Percentiles rank a stretch among this genome's conserved stretches.
Evolutionary conservation across 2,888 invertebrate species (phyloP).

Genomic region (Xylota segnis): DNA sequence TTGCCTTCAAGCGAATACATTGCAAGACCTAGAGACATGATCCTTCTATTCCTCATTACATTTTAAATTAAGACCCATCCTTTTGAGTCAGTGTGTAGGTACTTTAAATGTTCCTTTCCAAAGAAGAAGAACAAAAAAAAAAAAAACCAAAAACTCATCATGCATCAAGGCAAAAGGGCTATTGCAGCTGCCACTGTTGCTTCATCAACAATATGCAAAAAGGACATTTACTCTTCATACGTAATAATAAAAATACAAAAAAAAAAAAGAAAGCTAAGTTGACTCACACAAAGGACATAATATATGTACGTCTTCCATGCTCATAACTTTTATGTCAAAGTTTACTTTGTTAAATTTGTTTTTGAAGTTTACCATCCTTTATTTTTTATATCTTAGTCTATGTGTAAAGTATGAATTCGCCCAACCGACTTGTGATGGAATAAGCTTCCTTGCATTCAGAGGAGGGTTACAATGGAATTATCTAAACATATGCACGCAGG

Average conservation of each 20-base stretch:
- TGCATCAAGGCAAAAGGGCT: slow-evolving; percentile 34
- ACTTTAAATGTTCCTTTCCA: slow-evolving; percentile 13
- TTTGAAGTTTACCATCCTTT: slow-evolving; percentile 62
- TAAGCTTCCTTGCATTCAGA: slow-evolving; percentile 53
- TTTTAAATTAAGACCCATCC: slow-evolving; percentile 41
- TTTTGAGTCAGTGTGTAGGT: slow-evolving; percentile 17
- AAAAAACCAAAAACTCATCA: slow-evolving; percentile 21
- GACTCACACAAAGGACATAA: slow-evolving; percentile 62
- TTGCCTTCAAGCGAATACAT: slow-evolving; percentile 24
- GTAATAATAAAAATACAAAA: slow-evolving; percentile 21
- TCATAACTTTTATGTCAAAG: slow-evolving; percentile 74
- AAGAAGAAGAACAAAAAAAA: slow-evolving; percentile 23
- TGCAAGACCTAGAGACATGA: neutral
- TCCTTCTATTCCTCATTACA: slow-evolving; percentile 17
- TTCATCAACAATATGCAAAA: slow-evolving; percentile 63
- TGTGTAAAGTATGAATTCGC: slow-evolving; percentile 31
- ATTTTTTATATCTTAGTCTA: neutral
- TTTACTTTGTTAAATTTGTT: slow-evolving; percentile 75
- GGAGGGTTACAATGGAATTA: slow-evolving; percentile 61
- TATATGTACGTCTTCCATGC: slow-evolving; percentile 37
- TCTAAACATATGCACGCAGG: slow-evolving; percentile 51
- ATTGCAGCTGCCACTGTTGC: slow-evolving; percentile 33
- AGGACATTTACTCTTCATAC: slow-evolving; percentile 63
- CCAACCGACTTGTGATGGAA: slow-evolving; percentile 40
- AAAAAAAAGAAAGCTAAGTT: slow-evolving; percentile 42